Evolutionary conservation across 2,888 invertebrate species (phyloP).

Genomic region (Linyphia triangularis): DNA sequence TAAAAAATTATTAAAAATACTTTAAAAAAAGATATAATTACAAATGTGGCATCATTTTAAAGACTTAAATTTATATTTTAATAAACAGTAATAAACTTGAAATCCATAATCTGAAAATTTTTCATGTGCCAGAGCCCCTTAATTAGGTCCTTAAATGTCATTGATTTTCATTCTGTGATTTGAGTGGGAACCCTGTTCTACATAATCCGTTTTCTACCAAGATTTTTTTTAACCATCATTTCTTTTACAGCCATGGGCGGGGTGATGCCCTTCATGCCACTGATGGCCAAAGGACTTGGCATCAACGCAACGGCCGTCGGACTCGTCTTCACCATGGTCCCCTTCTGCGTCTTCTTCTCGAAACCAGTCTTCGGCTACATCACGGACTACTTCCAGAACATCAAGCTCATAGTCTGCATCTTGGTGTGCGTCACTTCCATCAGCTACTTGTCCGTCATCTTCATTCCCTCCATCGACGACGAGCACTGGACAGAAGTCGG

Average conservation of each 20-base stretch:
- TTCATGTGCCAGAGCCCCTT: no score
- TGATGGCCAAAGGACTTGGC: slow-evolving; percentile 67
- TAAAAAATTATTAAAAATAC: no score
- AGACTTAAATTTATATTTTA: no score
- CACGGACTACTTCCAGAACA: slow-evolving; percentile 72
- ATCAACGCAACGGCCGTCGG: slow-evolving; percentile 75
- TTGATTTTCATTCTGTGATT: no score
- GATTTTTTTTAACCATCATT: background rate
- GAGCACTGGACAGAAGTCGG: background rate
- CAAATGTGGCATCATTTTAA: no score
- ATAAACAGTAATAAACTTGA: no score
- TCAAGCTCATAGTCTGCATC: slow-evolving; percentile 49
- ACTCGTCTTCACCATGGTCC: slow-evolving; percentile 75
- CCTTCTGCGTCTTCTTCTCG: slow-evolving; percentile 73
- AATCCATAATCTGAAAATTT: no score
- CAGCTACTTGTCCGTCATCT: slow-evolving; percentile 13
- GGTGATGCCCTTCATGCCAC: slow-evolving; percentile 73
- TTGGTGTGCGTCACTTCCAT: slow-evolving; percentile 22
- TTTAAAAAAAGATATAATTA: no score
- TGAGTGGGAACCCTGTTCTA: no score
- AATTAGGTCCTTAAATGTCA: no score
- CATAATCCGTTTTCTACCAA: background rate
- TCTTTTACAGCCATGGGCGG: slow-evolving; percentile 67
- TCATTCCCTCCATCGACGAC: slow-evolving; percentile 27
- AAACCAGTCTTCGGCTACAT: slow-evolving; percentile 75